These are phyloP conservation scores for Himantopus leucocephalus DNA, from an alignment of 2,113 vertebrate species.

Conservation along the genomic window DNA sequence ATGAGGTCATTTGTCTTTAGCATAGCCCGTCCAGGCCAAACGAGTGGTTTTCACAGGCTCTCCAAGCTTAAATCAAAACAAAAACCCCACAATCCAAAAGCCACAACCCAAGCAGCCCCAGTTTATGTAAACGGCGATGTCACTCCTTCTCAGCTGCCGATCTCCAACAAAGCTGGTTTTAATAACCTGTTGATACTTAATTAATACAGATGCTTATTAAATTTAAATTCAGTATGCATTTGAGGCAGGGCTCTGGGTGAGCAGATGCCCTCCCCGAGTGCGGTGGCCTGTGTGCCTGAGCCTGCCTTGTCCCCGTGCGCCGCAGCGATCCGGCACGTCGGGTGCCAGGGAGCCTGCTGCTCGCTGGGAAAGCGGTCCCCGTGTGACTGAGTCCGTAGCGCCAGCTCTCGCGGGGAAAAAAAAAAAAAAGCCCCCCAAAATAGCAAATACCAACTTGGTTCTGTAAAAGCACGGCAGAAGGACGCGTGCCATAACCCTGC, in stretches of 20 bases:
- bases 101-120: neutral
- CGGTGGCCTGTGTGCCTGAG: fast-evolving
- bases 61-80: neutral
- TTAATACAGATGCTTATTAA: neutral
- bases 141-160: neutral
- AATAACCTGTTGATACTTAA: neutral
- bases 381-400: fast-evolving
- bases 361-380: neutral
- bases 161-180: neutral
- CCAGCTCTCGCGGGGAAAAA: neutral
- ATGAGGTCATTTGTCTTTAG: neutral
- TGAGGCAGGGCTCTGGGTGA: neutral
- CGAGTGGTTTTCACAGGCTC: neutral
- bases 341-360: neutral
- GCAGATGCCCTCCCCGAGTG: fast-evolving
- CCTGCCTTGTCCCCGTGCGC: fast-evolving
- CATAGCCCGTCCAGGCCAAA: neutral
- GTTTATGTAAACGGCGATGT: neutral
- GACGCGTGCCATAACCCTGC: neutral
- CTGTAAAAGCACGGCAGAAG: neutral
- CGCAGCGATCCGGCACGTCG: neutral
- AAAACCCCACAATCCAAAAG: neutral
- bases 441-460: neutral
- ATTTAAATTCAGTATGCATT: neutral
- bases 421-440: neutral